Percentiles rank a stretch among this genome's conserved stretches.
Evolutionary conservation across 2,888 invertebrate species (phyloP).

Genomic region (Gymnoscelis rufifasciata): DNA sequence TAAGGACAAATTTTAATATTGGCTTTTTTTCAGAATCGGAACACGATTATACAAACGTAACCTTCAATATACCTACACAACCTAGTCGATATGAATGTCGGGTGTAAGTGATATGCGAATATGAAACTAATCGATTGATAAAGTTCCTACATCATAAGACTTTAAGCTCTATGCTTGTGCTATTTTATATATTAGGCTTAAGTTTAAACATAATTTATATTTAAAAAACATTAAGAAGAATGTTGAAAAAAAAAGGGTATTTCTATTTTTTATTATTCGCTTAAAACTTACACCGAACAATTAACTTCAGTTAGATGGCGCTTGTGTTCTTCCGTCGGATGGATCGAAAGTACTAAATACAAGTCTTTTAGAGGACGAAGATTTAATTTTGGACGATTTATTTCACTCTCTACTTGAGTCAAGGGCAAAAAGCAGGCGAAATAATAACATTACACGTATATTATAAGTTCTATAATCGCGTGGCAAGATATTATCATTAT

Average conservation of each 20-base stretch:
- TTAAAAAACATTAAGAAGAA: no score
- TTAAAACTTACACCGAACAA: slow-evolving; percentile 23
- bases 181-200: no score
- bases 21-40: slow-evolving; percentile 54
- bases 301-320: slow-evolving; percentile 17
- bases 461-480: slow-evolving; percentile 40
- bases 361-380: slow-evolving; percentile 77
- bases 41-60: slow-evolving; percentile 53
- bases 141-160: not conserved
- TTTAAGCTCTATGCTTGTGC: not conserved
- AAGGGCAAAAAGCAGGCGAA: slow-evolving; percentile 50
- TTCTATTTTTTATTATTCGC: slow-evolving; percentile 2
- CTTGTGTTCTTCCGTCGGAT: slow-evolving; percentile 46
- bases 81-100: slow-evolving; percentile 53
- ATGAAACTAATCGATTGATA: slow-evolving; percentile 3
- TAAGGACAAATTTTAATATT: slow-evolving; percentile 59
- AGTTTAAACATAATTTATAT: no score
- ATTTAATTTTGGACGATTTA: slow-evolving; percentile 74
- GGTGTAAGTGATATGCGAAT: slow-evolving; percentile 50
- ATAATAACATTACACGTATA: slow-evolving; percentile 42
- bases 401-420: slow-evolving; percentile 49
- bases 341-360: slow-evolving; percentile 68
- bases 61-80: slow-evolving; percentile 56
- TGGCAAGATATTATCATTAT: slow-evolving; percentile 77
- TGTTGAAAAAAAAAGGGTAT: no score